Evolutionary conservation across 1,140 invertebrate genomes (phyloP), one percentile per base, ranked within the genome.

Genomic region (Prorops nasuta): DNA sequence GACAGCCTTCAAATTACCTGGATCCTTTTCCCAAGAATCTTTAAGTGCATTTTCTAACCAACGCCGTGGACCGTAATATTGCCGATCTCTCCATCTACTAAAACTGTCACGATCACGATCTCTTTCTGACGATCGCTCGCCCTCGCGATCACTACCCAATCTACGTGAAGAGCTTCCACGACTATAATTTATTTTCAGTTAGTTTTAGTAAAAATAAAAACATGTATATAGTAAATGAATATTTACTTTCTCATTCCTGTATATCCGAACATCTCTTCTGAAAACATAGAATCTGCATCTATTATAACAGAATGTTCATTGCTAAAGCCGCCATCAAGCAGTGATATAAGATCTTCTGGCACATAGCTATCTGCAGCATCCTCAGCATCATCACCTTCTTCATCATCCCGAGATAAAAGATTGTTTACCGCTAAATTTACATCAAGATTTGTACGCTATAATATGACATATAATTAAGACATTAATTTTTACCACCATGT

Each of bases 361-460:
- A 96, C 92, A 70, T 96, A 96, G 55, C 89, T 91, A 68, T 95
- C 92, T 21, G 89, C 87, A 14, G 88, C 87, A 72, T 94, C 91
- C 62, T 92, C 92, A n/a, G 88, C 91, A 72, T 96, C 92, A 68
- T 97, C 94, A 9, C 93, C 94, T 74, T 98, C 96, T 76, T 99
- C 97, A 68, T 99, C 97, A 68, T 99, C 97, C 48, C 97, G 87
- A 43, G 94, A 98, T 51, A 99, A 79, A 35, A 99, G 80, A 83
- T 99, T 99, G 77, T 99, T 99, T 10, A 99, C 98, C 39, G 98
- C 98, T 65, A 98, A 81, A 75, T 99, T 99, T 9, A 99, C 98
- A 81, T 99, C 98, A 48, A 99, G 80, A 80, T 94, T 94, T 58
- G 91, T 94, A 64, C 91, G 83, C 86, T 93, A 63, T 7, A 68